phyloP scores from a whole-genome alignment of 64 coral and sea anemone species.

The Dendronephthya gigantea region DNA sequence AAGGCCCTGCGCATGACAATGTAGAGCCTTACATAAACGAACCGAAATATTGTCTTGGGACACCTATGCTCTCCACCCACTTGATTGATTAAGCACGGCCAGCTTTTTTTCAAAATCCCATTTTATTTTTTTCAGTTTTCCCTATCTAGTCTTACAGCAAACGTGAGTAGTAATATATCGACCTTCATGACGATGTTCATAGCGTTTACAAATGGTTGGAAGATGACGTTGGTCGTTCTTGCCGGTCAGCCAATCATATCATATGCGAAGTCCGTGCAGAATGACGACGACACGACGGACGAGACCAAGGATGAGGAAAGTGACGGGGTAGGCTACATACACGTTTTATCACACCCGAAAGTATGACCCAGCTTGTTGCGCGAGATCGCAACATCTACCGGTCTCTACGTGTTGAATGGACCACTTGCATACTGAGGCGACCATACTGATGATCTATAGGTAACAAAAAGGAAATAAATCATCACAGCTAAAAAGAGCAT shows the following conservation, averaged over 20 bases:
- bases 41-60: no score
- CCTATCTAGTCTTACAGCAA: constrained; percentile 47
- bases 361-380: not conserved
- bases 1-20: no score
- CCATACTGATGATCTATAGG: no score
- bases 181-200: constrained; percentile 53
- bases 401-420: no score
- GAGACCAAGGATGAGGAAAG: not conserved
- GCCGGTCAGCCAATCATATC: constrained; percentile 72
- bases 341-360: no score
- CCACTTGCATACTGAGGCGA: no score
- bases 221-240: constrained; percentile 82
- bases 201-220: constrained; percentile 79
- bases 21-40: no score
- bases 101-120: not conserved
- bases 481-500: no score
- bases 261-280: constrained; percentile 52
- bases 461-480: no score
- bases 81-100: no score
- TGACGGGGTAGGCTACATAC: not conserved
- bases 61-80: no score
- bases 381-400: no score
- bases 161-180: constrained; percentile 62
- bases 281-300: constrained; percentile 49
- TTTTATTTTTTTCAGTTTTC: constrained; percentile 48